A percentile compares a stretch with the other conserved stretches of the same genome.
These are phyloP conservation scores for Aphidius ervi DNA, from an alignment of 1,140 invertebrate species.

Conservation along the genomic window DNA sequence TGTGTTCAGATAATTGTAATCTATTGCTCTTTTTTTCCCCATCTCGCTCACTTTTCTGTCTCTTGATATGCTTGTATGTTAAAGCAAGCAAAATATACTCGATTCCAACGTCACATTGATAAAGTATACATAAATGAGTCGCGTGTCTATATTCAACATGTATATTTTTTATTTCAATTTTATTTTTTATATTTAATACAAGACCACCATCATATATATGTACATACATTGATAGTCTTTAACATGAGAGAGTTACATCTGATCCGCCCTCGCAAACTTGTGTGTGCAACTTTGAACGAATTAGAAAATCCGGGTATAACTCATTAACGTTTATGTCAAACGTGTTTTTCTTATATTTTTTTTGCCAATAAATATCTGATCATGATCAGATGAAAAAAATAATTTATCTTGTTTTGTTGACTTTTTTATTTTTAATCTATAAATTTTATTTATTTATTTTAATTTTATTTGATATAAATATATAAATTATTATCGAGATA, in stretches of 20 bases:
- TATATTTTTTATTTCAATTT: background rate
- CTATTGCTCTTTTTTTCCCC: slow-evolving; percentile 37
- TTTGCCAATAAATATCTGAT: too few species aligned
- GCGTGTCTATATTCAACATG: slow-evolving; percentile 20
- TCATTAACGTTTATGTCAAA: too few species aligned
- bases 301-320: too few species aligned
- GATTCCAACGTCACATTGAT: slow-evolving; percentile 32
- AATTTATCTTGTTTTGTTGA: too few species aligned
- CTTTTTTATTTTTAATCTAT: too few species aligned
- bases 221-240: background rate
- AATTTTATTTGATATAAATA: too few species aligned
- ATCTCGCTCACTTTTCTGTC: background rate
- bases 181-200: background rate
- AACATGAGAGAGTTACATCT: slow-evolving; percentile 4
- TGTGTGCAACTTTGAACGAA: background rate
- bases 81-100: slow-evolving; percentile 17
- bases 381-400: too few species aligned
- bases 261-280: background rate
- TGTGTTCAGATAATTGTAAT: slow-evolving; percentile 44
- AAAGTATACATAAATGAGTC: slow-evolving; percentile 33
- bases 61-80: slow-evolving; percentile 1
- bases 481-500: too few species aligned
- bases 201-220: too few species aligned
- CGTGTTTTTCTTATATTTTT: too few species aligned
- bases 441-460: too few species aligned